Evolutionary conservation across 1,140 invertebrate species (phyloP), one percentile per base, ranked within the genome.

Genomic region (Bursaphelenchus mucronatus): DNA sequence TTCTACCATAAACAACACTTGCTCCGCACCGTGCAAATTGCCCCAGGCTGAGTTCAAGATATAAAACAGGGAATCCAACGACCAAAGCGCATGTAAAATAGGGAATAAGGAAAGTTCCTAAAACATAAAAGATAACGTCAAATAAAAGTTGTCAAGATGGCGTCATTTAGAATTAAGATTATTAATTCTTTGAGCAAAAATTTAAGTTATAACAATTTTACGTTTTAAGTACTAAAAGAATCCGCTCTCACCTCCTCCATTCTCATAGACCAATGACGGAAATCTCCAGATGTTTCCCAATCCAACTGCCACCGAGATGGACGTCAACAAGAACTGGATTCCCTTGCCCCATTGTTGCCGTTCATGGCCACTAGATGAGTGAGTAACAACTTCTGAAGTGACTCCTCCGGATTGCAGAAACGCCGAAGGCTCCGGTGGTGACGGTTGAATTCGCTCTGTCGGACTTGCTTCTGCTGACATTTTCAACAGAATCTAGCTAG

Each of bases 1-100:
- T 56, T 45, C 69, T 52, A 11, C 69, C 69, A 53, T 70, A 73
- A n/a, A 49, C 68, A 21, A 70, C 69, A 10, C 69, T 69, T 47
- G 68, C 69, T 10, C 69, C 69, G 5, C 46, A 55, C 40, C 56
- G 51, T 15, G 47, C 46, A 46, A 70, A 70, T 52, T 70, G 68
- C 40, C 68, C 68, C 21, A 70, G 39, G 43, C 58, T 71, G 17
- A 70, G 46, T 21, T 70, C 68, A 30, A 70, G 46, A 46, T 73
- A 70, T n/a, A 70, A 43, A 30, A 70, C 15, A 30, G 68, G 68
- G 21, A 70, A 73, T 17, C 68, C 68, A 43, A 70, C 72, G 9
- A 70, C 10, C 45, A 70, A 58, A 30, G 68, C 71, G 30, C 63
- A 67, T 53, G 51, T 71, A 17, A 70, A 57, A 44, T 70, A 70